phyloP scores from a whole-genome alignment of 2,113 vertebrate genomes.

The Sturnira hondurensis region DNA sequence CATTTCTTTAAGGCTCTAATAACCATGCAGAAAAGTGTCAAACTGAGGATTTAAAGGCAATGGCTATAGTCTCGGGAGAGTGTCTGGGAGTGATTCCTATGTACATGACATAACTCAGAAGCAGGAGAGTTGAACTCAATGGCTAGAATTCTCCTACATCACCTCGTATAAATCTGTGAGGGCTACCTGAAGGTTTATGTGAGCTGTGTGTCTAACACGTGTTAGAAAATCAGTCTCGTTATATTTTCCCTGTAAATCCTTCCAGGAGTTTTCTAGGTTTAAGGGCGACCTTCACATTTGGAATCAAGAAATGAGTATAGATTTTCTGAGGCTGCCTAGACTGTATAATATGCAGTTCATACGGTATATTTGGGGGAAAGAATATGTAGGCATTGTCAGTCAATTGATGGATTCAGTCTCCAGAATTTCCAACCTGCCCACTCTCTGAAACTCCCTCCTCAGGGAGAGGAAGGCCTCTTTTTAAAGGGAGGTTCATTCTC shows the following conservation, averaged over 20 bases:
- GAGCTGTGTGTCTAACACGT: slow-evolving; percentile 66
- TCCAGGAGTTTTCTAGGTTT: slow-evolving; percentile 58
- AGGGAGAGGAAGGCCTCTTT: neutral
- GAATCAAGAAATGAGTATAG: slow-evolving; percentile 74
- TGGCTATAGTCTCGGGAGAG: slow-evolving; percentile 33
- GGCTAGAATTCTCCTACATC: slow-evolving; percentile 45
- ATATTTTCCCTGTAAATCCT: slow-evolving; percentile 72
- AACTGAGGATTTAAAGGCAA: slow-evolving; percentile 70
- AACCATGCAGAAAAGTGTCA: slow-evolving; percentile 72
- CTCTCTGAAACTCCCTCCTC: neutral
- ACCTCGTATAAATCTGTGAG: slow-evolving; percentile 52
- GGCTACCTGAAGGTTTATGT: slow-evolving; percentile 60
- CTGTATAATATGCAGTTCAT: slow-evolving; percentile 57
- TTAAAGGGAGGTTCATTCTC: neutral
- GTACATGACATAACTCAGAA: slow-evolving; percentile 70
- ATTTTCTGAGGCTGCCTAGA: slow-evolving; percentile 63
- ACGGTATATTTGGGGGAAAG: slow-evolving; percentile 29
- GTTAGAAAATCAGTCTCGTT: slow-evolving; percentile 69
- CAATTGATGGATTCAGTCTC: slow-evolving; percentile 46
- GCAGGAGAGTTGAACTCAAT: neutral
- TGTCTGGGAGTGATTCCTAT: slow-evolving; percentile 63
- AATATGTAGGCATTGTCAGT: slow-evolving; percentile 41
- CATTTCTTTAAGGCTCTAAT: slow-evolving; percentile 70
- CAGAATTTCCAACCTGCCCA: neutral
- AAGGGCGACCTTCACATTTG: slow-evolving; percentile 66